Evolutionary conservation across 2,888 invertebrate genomes (phyloP), one percentile per base, ranked within the genome.

Genomic region (Cyclophora punctaria): DNA sequence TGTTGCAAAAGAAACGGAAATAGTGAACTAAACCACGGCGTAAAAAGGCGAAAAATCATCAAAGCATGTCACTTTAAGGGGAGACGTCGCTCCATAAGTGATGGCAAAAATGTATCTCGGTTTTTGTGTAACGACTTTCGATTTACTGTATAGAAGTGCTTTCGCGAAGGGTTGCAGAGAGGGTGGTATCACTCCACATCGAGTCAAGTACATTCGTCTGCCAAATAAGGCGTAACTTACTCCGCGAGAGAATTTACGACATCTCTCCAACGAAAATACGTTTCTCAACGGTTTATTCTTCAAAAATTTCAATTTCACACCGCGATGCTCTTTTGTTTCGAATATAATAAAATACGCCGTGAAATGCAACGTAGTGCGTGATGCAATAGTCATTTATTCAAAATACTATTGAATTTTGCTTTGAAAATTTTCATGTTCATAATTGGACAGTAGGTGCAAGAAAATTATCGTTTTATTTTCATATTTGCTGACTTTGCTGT

Each of bases 81-180:
- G 66, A 44, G 68, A 72, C 64, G 69, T 60, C 59, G 66, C 69
- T 72, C 68, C 72, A 75, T 75, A 77, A 76, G 66, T 71, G 73
- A 75, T 75, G 75, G 63, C 69, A 73, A 80, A 80, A 78, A 76
- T 75, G 74, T 79, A 78, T 80, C 75, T 80, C 76, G 74, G 77
- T 76, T 82, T 78, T 80, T 80, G 73, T 81, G 79, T 80, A 82
- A 83, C 82, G 82, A 79, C 78, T 83, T 85, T 82, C 82, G 80
- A 83, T 83, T 84, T 80, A 78, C 75, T 75, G 77, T 75, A 73
- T 77, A 78, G 74, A 73, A 83, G 80, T 72, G 77, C 81, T 73
- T 78, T 82, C 67, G 64, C 77, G 72, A 78, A 80, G 82, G 80
- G 80, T 80, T 80, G 74, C 71, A 71, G 67, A 66, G 72, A 54